A percentile compares a stretch with the other conserved stretches of the same genome.
Evolutionary conservation across 2,113 vertebrate genomes (phyloP).

Genomic region (Scomber colias): DNA sequence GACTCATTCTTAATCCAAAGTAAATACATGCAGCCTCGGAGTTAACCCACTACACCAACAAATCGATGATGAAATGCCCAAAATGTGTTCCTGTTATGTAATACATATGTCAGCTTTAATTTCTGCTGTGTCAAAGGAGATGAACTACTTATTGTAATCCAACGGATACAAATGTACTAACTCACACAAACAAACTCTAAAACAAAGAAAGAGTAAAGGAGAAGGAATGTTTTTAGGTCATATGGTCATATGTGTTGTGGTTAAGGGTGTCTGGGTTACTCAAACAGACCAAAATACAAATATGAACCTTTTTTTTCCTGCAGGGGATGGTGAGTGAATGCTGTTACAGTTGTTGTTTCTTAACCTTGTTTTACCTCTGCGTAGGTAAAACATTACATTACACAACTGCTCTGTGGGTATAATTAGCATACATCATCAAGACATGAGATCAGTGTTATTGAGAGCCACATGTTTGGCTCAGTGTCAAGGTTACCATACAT

Average conservation of each 20-base stretch:
- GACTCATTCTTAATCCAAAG: constrained; percentile 68
- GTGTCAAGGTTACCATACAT: neutral
- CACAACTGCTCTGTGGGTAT: neutral
- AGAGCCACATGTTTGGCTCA: constrained; percentile 14
- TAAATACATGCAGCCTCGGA: constrained; percentile 46
- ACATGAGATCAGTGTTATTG: neutral
- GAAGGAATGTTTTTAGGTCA: neutral
- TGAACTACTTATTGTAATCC: constrained; percentile 17
- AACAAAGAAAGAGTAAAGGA: neutral
- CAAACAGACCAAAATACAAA: constrained; percentile 8
- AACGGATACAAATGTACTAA: neutral
- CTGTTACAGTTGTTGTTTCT: too few relatives aligned
- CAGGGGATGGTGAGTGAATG: neutral
- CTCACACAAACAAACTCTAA: too few relatives aligned
- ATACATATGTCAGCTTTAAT: constrained; percentile 18
- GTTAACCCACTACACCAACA: constrained; percentile 3
- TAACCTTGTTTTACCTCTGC: too few relatives aligned
- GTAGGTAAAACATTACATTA: neutral
- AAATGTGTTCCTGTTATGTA: constrained; percentile 14
- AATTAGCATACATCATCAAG: neutral
- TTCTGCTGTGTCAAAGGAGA: neutral
- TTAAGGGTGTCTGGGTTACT: constrained; percentile 27
- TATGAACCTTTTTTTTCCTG: too few relatives aligned
- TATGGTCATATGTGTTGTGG: constrained; percentile 10
- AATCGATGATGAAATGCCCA: constrained; percentile 1